Conservation (phyloP, 2,113 vertebrate genomes). For the Mormyrus iriodes region DNA sequence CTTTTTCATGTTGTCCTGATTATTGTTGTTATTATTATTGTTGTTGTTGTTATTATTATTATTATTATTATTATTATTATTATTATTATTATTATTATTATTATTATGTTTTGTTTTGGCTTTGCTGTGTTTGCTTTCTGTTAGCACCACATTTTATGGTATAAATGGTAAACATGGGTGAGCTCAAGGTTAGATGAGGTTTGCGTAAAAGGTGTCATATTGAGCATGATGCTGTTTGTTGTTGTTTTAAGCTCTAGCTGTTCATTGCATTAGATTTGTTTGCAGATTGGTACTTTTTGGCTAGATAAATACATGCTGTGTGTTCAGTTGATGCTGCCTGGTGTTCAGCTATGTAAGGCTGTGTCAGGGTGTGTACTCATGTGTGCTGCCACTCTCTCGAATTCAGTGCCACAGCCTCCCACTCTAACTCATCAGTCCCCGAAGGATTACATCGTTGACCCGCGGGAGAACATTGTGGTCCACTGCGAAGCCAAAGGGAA, state of each 20-base stretch:
- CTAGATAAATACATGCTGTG: neutral
- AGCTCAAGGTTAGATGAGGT: neutral
- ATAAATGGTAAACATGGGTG: neutral
- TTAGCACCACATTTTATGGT: neutral
- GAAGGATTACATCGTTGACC: constrained; percentile 95
- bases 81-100: too few relatives aligned
- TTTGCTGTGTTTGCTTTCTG: neutral
- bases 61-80: neutral
- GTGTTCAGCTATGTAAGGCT: neutral
- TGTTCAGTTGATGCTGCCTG: neutral
- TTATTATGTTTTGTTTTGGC: neutral
- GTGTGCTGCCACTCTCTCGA: constrained; percentile 7
- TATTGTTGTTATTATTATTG: neutral
- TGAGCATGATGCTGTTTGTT: neutral
- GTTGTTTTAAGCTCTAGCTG: neutral
- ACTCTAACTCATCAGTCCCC: constrained; percentile 90
- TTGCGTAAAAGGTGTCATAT: neutral
- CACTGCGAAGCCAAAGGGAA: constrained; percentile 95
- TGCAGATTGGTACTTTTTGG: neutral
- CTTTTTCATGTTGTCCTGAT: neutral
- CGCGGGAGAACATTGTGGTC: constrained; percentile 90
- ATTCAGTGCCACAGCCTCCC: constrained; percentile 86
- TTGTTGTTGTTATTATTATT: neutral
- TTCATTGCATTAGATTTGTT: neutral
- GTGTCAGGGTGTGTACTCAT: neutral